These are phyloP conservation scores for Heterotis niloticus DNA, from an alignment of 2,113 vertebrate genomes.

Conservation along the genomic window DNA sequence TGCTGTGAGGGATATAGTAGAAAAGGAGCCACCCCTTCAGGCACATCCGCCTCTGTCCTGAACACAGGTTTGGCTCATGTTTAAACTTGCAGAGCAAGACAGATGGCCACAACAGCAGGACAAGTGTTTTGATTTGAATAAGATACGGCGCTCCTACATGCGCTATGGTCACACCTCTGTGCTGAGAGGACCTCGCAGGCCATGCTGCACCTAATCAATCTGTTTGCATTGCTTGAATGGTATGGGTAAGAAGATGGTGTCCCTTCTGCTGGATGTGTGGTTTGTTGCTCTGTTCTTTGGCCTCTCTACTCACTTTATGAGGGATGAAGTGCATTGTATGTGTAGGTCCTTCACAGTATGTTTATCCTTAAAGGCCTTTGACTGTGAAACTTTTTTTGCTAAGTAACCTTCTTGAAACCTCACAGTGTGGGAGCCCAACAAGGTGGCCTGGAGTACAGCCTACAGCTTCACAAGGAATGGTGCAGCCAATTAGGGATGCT, in stretches of 20 bases:
- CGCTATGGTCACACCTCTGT: no score
- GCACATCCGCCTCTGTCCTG: not conserved
- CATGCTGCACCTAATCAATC: no score
- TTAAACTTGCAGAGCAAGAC: not conserved
- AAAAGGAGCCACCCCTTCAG: not conserved
- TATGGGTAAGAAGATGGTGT: not conserved
- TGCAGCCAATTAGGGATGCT: not conserved
- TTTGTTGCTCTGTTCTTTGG: no score
- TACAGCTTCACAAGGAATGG: not conserved
- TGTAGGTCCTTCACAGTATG: no score
- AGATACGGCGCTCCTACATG: not conserved
- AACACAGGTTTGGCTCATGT: not conserved
- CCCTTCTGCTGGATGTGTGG: not conserved
- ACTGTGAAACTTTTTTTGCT: no score
- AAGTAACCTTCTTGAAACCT: no score
- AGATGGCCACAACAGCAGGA: not conserved
- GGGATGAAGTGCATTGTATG: no score
- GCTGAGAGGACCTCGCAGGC: no score
- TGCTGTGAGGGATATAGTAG: not conserved
- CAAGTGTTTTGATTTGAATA: not conserved
- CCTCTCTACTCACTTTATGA: no score
- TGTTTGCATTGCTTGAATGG: not conserved
- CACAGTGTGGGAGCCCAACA: no score
- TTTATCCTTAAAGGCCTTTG: no score
- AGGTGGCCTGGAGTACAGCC: not conserved